Percentiles rank a stretch among this genome's conserved stretches.
These are phyloP conservation scores for Antheraea assamensis DNA, from an alignment of 2,888 invertebrate species.

Conservation along the genomic window DNA sequence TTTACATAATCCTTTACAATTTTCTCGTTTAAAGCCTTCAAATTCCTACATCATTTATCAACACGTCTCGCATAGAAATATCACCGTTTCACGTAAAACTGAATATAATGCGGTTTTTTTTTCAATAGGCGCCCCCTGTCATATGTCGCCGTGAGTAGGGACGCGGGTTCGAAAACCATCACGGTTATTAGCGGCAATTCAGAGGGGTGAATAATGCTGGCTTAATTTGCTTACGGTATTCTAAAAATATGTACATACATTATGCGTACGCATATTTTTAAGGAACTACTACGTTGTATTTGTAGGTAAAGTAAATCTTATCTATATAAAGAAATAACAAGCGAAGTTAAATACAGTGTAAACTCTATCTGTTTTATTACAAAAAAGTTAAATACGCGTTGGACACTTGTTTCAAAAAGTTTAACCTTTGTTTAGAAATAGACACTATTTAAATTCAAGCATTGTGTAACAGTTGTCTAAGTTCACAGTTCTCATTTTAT, in stretches of 20 bases:
- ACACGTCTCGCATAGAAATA: conserved; percentile 41
- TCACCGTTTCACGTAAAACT: conserved; percentile 45
- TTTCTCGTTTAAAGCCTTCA: conserved; percentile 27
- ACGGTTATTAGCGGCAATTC: conserved; percentile 78
- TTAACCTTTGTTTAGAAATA: too few species aligned
- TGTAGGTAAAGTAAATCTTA: not conserved
- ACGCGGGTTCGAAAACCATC: conserved; percentile 47
- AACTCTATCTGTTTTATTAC: too few species aligned
- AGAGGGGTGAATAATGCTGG: conserved; percentile 76
- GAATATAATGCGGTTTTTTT: conserved; percentile 39
- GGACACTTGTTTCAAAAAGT: too few species aligned
- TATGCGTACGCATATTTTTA: conserved; percentile 9
- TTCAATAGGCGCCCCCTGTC: conserved; percentile 59
- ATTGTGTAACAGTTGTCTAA: too few species aligned
- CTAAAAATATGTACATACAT: conserved; percentile 63
- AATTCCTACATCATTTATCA: conserved; percentile 46
- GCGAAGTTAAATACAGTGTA: not conserved
- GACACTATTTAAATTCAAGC: too few species aligned
- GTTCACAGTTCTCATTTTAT: too few species aligned
- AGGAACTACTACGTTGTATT: not conserved
- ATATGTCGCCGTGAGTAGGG: conserved; percentile 36
- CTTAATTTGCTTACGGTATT: conserved; percentile 74
- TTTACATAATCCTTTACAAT: conserved; percentile 16
- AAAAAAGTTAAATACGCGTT: too few species aligned
- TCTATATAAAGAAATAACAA: not conserved